Base-by-base conservation (phyloP, 2,888 invertebrate species). In the Alsophila aescularia region DNA sequence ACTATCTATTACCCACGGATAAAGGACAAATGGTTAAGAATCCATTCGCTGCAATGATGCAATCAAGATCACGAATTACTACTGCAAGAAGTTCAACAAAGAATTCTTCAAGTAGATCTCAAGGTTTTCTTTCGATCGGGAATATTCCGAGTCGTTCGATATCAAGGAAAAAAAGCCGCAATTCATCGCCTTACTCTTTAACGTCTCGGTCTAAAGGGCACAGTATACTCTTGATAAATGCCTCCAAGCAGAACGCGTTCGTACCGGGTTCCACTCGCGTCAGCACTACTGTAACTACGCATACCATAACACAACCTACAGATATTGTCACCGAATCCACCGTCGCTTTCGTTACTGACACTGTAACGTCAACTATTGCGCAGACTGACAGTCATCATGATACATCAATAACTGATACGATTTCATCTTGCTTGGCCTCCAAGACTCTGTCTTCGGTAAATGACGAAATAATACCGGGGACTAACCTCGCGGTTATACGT, bases 101-200 rank as follows among this genome's bases (percentile, higher is more conserved):
- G 31, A 53, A 37, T 8, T 47, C 52, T 3, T 37, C 24, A 14
- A 24, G 32, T 31, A 31, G 34, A 37, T 14, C 47, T 42, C 35
- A 24, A 3, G 8, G 27, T 42, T 36, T 16, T 2, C 45, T 21
- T 35, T 12, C 24, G 14, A 4, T 13, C 21, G 5, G 6, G 10
- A 37, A 42, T 42, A 24, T 14, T 12, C 29, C 41, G 21, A 52
- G 34, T 5, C 34, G 34, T 41, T 41, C 41, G 5, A 18, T 21
- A 36, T 18, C 13, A n/a, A 13, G 1, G 5, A 32, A 5, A n/a
- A n/a, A 10, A n/a, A n/a, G 0, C n/a, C 31, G 7, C 3, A 1
- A 53, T 32, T 12, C 42, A 21, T 10, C 18, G 3, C 4, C 1
- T n/a, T 8, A 24, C 24, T 7, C 24, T 24, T 24, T 8, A 24